A percentile compares a stretch with the other conserved stretches of the same genome.
These are phyloP conservation scores for Aleadryas rufinucha DNA, from an alignment of 2,113 vertebrate species.

Conservation along the genomic window DNA sequence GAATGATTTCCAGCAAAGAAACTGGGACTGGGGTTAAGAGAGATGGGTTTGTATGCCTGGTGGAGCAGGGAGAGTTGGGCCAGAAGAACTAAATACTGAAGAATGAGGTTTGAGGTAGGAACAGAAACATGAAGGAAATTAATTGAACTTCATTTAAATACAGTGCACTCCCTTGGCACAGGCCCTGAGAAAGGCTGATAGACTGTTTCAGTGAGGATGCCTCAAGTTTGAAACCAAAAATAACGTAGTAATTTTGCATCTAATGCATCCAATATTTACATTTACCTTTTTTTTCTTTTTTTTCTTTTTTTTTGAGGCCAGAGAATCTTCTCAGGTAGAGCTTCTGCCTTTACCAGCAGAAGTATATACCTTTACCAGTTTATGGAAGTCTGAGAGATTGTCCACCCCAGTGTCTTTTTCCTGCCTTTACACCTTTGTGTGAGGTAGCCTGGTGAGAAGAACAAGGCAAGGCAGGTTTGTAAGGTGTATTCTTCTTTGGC, in stretches of 20 bases:
- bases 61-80: neutral
- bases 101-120: neutral
- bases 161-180: neutral
- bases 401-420: neutral
- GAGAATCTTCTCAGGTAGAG: no score
- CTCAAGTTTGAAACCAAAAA: neutral
- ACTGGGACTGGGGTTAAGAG: neutral
- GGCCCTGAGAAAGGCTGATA: neutral
- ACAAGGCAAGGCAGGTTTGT: neutral
- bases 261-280: neutral
- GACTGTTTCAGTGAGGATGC: neutral
- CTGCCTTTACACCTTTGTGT: neutral
- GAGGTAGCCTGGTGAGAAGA: neutral
- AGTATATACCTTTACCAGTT: neutral
- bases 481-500: neutral
- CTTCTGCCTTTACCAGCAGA: neutral
- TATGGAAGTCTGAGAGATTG: fast-evolving
- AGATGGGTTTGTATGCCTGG: neutral
- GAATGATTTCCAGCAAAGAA: neutral
- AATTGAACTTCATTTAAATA: neutral
- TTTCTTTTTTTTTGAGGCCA: no score
- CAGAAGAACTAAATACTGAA: neutral
- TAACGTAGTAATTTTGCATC: neutral
- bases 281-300: no score
- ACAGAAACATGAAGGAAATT: neutral